These are phyloP conservation scores for Greenwoodochromis staneri DNA, from an alignment of 2,113 vertebrate genomes.

Conservation along the genomic window DNA sequence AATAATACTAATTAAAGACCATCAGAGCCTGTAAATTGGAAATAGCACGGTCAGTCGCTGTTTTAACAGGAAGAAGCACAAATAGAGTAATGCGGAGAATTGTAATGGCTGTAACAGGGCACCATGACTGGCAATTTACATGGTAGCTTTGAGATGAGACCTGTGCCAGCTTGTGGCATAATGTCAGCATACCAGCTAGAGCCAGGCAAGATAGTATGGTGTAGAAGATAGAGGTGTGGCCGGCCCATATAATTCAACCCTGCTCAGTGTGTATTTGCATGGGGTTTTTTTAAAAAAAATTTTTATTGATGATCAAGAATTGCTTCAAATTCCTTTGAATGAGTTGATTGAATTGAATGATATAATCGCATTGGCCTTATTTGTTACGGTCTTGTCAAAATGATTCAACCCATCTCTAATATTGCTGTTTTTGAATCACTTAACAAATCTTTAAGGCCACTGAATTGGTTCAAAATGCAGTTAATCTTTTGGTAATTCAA, in stretches of 20 bases:
- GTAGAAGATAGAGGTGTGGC: background rate
- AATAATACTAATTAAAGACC: background rate
- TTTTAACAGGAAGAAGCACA: background rate
- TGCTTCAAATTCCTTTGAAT: background rate
- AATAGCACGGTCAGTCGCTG: conserved; percentile 21
- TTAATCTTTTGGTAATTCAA: background rate
- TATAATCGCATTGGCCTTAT: background rate
- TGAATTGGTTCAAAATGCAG: background rate
- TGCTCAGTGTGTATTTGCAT: background rate
- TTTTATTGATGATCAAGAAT: background rate
- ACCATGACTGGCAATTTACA: conserved; percentile 78
- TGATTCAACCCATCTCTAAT: background rate
- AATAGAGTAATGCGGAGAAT: conserved; percentile 81
- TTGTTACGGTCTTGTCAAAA: background rate
- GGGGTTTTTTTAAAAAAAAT: accelerated
- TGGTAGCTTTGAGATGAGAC: conserved; percentile 76
- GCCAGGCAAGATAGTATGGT: conserved; percentile 57
- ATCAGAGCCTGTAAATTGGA: background rate
- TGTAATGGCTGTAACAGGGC: conserved; percentile 86
- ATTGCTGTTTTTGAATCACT: background rate
- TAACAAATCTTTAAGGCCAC: background rate
- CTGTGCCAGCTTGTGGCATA: conserved; percentile 68
- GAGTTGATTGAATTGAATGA: background rate
- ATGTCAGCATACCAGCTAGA: conserved; percentile 78
- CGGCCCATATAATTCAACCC: background rate